Evolutionary conservation across 2,888 invertebrate species (phyloP).

Genomic region (Embidobia sp.): DNA sequence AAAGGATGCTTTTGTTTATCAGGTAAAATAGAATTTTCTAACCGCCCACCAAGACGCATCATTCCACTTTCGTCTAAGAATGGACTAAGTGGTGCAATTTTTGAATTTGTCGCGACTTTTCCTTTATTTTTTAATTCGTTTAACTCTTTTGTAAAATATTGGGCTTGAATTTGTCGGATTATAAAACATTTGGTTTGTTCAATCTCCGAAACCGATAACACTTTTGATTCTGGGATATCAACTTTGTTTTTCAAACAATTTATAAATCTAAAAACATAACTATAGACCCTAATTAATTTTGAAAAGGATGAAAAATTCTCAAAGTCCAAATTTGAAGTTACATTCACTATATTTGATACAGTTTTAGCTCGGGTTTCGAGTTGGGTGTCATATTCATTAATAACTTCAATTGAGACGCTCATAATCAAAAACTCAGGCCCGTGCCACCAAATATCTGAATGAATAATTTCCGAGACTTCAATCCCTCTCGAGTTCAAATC

Average conservation of each 20-base stretch:
- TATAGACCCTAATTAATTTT: background rate
- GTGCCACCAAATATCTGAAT: background rate
- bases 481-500: constrained; percentile 20
- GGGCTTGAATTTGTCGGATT: background rate
- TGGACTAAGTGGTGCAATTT: background rate
- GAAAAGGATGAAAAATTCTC: background rate
- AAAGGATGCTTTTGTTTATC: background rate
- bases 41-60: background rate
- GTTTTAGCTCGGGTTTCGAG: no score
- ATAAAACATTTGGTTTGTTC: background rate
- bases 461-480: background rate
- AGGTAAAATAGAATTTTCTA: background rate
- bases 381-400: background rate
- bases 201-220: background rate
- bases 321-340: background rate
- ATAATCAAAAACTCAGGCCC: background rate
- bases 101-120: background rate
- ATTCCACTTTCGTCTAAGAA: constrained; percentile 1
- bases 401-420: background rate
- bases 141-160: background rate
- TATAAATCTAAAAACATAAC: background rate
- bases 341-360: background rate
- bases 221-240: background rate
- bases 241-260: background rate
- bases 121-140: background rate